phyloP scores from a whole-genome alignment of 2,888 invertebrate genomes.

The Drosophila testacea region DNA sequence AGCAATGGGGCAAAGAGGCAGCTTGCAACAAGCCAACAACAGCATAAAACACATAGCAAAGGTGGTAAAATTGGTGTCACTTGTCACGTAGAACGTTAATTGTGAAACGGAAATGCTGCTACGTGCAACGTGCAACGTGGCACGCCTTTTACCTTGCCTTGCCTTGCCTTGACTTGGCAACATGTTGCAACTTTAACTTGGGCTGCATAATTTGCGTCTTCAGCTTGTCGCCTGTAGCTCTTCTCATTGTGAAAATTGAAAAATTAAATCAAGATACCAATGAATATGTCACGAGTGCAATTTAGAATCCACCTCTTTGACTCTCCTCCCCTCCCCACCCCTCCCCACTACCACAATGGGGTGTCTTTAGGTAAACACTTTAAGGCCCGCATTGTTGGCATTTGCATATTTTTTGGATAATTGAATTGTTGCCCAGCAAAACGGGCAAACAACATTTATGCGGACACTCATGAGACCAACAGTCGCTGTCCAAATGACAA shows the following conservation, averaged over 20 bases:
- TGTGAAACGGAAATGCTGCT: conserved; percentile 77
- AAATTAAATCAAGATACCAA: conserved; percentile 76
- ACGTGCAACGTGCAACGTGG: conserved; percentile 54
- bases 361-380: conserved; percentile 35
- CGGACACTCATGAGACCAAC: conserved; percentile 77
- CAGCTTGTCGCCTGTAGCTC: conserved; percentile 33
- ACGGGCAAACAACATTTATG: conserved; percentile 79
- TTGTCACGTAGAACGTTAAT: conserved; percentile 82
- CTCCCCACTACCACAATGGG: neutral
- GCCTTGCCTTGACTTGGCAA: conserved; percentile 44
- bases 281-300: conserved; percentile 76
- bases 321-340: neutral
- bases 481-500: conserved; percentile 74
- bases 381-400: conserved; percentile 61
- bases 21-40: conserved; percentile 36
- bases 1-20: conserved; percentile 3
- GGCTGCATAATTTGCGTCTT: conserved; percentile 71
- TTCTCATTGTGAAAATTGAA: conserved; percentile 73
- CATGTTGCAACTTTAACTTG: conserved; percentile 63
- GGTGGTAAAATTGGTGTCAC: conserved; percentile 83
- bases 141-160: conserved; percentile 45
- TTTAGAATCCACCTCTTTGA: conserved; percentile 29
- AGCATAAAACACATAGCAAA: conserved; percentile 70
- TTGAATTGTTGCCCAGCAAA: conserved; percentile 82
- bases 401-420: conserved; percentile 76